Evolutionary conservation across 2,113 vertebrate species (phyloP).

Genomic region (Gasterosteus nipponicus): DNA sequence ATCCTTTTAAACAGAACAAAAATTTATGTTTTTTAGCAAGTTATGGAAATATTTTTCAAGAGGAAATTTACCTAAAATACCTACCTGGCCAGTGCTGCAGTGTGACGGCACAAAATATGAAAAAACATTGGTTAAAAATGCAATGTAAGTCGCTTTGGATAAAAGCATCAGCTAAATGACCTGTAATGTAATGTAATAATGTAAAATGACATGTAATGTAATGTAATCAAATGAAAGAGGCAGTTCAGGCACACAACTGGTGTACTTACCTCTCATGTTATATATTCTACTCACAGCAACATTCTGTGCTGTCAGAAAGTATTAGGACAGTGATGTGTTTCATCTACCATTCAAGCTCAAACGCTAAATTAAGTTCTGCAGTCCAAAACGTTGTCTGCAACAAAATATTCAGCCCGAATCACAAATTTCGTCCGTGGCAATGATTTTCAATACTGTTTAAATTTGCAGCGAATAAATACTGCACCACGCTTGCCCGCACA

Average conservation of each 20-base stretch:
- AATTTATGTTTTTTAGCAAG: conserved; percentile 37
- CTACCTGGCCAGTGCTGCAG: not conserved
- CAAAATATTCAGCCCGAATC: conserved; percentile 2
- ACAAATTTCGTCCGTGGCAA: conserved; percentile 23
- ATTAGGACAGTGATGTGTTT: not conserved
- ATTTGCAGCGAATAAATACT: conserved; percentile 51
- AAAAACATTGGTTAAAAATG: too few relatives aligned
- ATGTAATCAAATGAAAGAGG: not conserved
- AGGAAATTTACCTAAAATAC: not conserved
- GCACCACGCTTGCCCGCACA: not conserved
- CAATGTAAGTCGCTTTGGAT: too few relatives aligned
- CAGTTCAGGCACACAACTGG: not conserved
- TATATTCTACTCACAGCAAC: not conserved
- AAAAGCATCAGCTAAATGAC: too few relatives aligned
- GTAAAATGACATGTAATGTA: too few relatives aligned
- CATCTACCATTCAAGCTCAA: not conserved
- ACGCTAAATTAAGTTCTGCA: conserved; percentile 2
- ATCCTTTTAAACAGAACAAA: not conserved
- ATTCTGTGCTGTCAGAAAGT: conserved; percentile 5
- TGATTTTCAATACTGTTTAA: conserved; percentile 34
- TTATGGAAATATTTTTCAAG: conserved; percentile 33
- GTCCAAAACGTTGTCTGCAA: conserved; percentile 9
- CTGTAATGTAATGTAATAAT: too few relatives aligned
- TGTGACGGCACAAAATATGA: not conserved
- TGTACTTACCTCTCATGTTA: not conserved